Base-by-base conservation (phyloP, 2,888 invertebrate species). In the Lobophora halterata region DNA sequence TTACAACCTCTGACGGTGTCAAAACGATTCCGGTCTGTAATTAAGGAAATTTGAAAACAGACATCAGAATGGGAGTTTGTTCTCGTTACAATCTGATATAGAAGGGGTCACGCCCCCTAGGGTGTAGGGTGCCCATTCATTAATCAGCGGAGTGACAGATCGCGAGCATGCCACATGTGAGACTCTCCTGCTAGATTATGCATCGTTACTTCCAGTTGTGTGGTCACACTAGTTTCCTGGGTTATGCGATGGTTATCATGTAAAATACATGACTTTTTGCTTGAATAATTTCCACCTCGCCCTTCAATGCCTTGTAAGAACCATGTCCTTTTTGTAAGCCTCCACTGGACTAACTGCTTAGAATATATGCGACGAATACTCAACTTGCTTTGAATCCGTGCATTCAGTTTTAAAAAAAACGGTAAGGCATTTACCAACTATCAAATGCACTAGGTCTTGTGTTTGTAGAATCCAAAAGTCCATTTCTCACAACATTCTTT, bases 41-140 rank as follows among this genome's bases (percentile, higher is more conserved):
- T 82, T 82, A 81, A 75, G 81, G 76, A 79, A 81, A 80, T 82
- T 82, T 79, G 77, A 81, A 82, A 80, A 79, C 77, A 79, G 71
- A 54, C 65, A 57, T 63, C 61, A 59, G 51, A 61, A 58, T 44
- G 49, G 50, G 52, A 56, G 55, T 55, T 53, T 46, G 48, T 49
- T 52, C 62, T 55, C 36, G 48, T 61, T 59, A 59, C 58, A 50
- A 66, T 65, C 64, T 55, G 61, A 65, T 66, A 59, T 45, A 37
- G 49, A 39, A 42, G 37, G 45, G 47, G 37, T 45, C 48, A 40
- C 39, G 40, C 43, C 48, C 48, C 32, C 35, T 24, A 27, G 30
- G 56, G 41, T 30, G 48, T 36, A 49, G 55, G 61, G 60, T 64
- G 56, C 55, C 55, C 53, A 55, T 65, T 68, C 81, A 79, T 83